Evolutionary conservation across 2,888 invertebrate genomes (phyloP), one percentile per base, ranked within the genome.

Genomic region (Cataglyphis albicans): DNA sequence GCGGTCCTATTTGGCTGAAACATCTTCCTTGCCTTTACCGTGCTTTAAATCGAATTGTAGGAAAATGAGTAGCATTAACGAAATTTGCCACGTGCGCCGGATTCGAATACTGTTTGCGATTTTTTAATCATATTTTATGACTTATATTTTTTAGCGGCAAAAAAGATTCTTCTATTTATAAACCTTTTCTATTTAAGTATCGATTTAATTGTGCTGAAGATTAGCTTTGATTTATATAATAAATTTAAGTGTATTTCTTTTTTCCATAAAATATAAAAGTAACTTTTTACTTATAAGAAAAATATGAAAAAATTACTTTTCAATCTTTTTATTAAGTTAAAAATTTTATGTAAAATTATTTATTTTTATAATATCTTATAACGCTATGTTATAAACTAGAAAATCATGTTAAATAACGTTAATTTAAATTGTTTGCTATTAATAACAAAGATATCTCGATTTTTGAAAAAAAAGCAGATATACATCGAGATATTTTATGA

Each of bases 1-100:
- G 65, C 63, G 72, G 18, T 41, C 59, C 57, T 64, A 73, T 81
- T 83, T 75, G 55, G 32, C 18, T 64, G 59, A 75, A 82, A 74
- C 80, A 44, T 64, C 70, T 63, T 65, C 52, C 68, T 64, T 61
- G 67, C 64, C 63, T 48, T 61, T 41, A 12, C 18, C 35, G 32
- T n/a, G 41, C n/a, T 70, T 73, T 68, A 59, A 78, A 78, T 35
- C 35, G 44, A 70, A 25, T 70, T 70, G 12, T 32, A n/a, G 32
- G 55, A 59, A 76, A 76, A 52, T 67, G 52, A 67, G 29, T 9
- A n/a, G 5, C 12, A 25, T 55, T 32, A 55, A 55, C 38, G 18
- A 70, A 59, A 59, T 41, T 41, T 29, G n/a, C 15, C 55, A 29
- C n/a, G 67, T 67, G 25, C 55, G 15, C 4, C 15, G 21, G 35